Evolutionary conservation across 2,888 invertebrate genomes (phyloP).

Genomic region (Malthinus flaveolus): DNA sequence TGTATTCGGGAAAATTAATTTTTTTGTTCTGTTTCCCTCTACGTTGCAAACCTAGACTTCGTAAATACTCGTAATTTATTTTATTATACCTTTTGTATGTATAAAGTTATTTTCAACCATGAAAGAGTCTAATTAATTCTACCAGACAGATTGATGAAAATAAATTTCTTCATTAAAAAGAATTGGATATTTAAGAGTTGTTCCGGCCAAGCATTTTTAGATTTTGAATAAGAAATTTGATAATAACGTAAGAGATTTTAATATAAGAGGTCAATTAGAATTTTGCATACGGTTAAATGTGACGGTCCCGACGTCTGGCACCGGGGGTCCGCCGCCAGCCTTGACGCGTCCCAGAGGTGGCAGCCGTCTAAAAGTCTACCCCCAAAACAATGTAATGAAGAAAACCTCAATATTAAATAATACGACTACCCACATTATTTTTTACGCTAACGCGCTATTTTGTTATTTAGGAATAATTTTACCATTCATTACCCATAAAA

Average conservation of each 20-base stretch:
- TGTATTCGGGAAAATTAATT: no score
- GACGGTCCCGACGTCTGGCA: slow-evolving; percentile 37
- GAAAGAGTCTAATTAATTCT: no score
- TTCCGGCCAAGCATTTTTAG: background rate
- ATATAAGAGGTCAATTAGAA: slow-evolving; percentile 25
- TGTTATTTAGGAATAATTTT: no score
- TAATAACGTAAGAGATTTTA: slow-evolving; percentile 5
- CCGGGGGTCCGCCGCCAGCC: slow-evolving; percentile 35
- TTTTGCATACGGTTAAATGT: slow-evolving; percentile 17
- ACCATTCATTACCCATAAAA: no score
- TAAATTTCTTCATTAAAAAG: no score
- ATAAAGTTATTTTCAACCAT: no score
- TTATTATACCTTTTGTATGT: no score
- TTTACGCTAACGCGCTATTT: no score
- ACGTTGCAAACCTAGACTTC: no score
- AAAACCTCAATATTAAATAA: slow-evolving; percentile 9
- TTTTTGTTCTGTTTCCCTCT: no score
- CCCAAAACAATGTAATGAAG: slow-evolving; percentile 11
- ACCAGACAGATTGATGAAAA: no score
- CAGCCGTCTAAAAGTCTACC: slow-evolving; percentile 22
- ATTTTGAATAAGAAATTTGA: background rate
- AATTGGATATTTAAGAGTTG: background rate
- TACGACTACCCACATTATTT: background rate
- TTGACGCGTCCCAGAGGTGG: slow-evolving; percentile 30
- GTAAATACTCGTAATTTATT: no score